Conservation (phyloP, 2,888 invertebrate species). For the Lepas anatifera region DNA sequence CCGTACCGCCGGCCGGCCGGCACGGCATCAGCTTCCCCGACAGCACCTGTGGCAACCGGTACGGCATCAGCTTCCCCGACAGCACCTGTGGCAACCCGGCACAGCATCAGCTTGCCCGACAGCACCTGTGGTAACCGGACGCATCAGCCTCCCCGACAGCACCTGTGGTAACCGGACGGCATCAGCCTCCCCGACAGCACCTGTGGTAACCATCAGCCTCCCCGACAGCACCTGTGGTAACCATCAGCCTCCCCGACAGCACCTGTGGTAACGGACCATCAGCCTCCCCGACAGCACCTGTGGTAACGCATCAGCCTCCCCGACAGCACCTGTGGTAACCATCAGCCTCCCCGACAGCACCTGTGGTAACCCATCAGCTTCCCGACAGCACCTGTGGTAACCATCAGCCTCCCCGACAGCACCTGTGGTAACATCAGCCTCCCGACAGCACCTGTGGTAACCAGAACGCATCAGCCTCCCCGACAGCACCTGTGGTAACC, state of each 20-base stretch:
- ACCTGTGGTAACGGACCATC: constrained; percentile 1
- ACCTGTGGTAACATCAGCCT: too few species aligned
- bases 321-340: constrained; percentile 11
- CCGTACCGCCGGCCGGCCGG: constrained; percentile 13
- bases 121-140: neutral
- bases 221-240: neutral
- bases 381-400: too few species aligned
- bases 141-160: neutral
- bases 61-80: neutral
- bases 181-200: constrained; percentile 30
- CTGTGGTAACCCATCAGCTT: too few species aligned
- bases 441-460: too few species aligned
- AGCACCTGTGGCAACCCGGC: neutral
- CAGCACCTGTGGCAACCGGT: constrained; percentile 31
- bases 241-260: too few species aligned
- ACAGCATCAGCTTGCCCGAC: too few species aligned
- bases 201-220: neutral
- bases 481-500: too few species aligned
- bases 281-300: constrained; percentile 21
- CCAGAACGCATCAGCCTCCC: too few species aligned
- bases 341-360: too few species aligned
- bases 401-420: too few species aligned
- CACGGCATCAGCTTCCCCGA: constrained; percentile 37
- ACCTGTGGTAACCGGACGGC: constrained; percentile 31
- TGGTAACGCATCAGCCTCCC: too few species aligned